Conservation (phyloP, 2,797 vertebrate genomes). For the Austrolebias charrua region DNA sequence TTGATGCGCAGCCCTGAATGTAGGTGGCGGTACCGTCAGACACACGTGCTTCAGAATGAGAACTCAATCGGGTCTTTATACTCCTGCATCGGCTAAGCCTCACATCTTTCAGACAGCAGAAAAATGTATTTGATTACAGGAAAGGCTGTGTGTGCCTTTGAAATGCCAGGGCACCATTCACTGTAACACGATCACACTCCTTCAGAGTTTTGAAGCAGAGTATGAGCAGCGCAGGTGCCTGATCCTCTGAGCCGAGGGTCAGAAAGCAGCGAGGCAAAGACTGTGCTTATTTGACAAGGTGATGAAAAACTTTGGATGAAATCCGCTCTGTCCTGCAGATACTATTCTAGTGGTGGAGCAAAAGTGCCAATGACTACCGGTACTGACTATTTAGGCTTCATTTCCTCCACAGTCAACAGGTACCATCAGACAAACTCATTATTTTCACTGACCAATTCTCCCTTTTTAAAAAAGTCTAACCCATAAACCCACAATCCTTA, state of each 20-base stretch:
- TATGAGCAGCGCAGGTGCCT: slow-evolving; percentile 60
- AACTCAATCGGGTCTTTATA: slow-evolving; percentile 49
- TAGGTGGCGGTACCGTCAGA: slow-evolving; percentile 20
- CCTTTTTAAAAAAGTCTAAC: slow-evolving; percentile 36
- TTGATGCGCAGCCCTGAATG: slow-evolving; percentile 92
- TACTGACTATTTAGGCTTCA: slow-evolving; percentile 78
- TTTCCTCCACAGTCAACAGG: slow-evolving; percentile 86
- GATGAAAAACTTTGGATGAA: slow-evolving; percentile 79
- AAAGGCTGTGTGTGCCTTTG: slow-evolving; percentile 23
- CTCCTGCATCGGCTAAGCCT: slow-evolving; percentile 16
- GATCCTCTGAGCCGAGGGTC: slow-evolving; percentile 39
- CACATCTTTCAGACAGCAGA: slow-evolving; percentile 23
- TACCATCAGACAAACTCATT: slow-evolving; percentile 54
- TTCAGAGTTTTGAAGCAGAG: slow-evolving; percentile 21
- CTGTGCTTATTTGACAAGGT: slow-evolving; percentile 67
- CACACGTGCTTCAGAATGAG: slow-evolving; percentile 19
- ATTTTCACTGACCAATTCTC: slow-evolving; percentile 6
- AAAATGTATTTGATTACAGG: slow-evolving; percentile 39
- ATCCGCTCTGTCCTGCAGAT: slow-evolving; percentile 20
- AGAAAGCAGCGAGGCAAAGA: slow-evolving; percentile 37
- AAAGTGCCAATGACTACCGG: slow-evolving; percentile 71
- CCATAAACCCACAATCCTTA: slow-evolving; percentile 36
- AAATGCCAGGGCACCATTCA: slow-evolving; percentile 32
- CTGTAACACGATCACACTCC: slow-evolving; percentile 52
- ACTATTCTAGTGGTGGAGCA: slow-evolving; percentile 66